Conservation (phyloP, 2,797 vertebrate species). For the Remorina albescens region DNA sequence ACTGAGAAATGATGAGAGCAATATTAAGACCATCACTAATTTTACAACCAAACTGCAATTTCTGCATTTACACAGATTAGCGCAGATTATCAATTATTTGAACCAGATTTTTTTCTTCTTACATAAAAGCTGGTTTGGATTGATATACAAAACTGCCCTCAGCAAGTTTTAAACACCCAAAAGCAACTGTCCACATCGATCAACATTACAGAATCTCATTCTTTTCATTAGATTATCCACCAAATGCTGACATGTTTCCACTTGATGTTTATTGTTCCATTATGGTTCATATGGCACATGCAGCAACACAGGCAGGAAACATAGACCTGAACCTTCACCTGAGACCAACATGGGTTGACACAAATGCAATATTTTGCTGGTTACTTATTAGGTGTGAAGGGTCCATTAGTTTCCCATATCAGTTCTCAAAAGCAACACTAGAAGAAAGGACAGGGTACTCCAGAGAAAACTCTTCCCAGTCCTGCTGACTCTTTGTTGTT, state of each 20-base stretch:
- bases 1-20: background rate
- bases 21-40: background rate
- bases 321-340: background rate
- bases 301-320: background rate
- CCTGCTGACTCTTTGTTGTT: background rate
- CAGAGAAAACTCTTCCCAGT: background rate
- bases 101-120: too few species aligned
- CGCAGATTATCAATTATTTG: background rate
- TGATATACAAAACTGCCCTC: background rate
- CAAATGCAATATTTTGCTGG: background rate
- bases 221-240: too few species aligned
- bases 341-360: background rate
- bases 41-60: background rate
- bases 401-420: constrained; percentile 1
- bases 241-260: background rate
- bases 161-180: too few species aligned
- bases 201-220: too few species aligned
- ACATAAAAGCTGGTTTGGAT: background rate
- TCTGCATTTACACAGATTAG: background rate
- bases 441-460: background rate
- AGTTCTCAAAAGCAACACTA: constrained; percentile 5
- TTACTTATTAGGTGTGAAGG: background rate
- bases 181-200: too few species aligned
- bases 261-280: background rate
- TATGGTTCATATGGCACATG: background rate